A percentile compares a stretch with the other conserved stretches of the same genome.
phyloP scores from a whole-genome alignment of 2,113 vertebrate genomes.

The Cyanoramphus novaezelandiae region DNA sequence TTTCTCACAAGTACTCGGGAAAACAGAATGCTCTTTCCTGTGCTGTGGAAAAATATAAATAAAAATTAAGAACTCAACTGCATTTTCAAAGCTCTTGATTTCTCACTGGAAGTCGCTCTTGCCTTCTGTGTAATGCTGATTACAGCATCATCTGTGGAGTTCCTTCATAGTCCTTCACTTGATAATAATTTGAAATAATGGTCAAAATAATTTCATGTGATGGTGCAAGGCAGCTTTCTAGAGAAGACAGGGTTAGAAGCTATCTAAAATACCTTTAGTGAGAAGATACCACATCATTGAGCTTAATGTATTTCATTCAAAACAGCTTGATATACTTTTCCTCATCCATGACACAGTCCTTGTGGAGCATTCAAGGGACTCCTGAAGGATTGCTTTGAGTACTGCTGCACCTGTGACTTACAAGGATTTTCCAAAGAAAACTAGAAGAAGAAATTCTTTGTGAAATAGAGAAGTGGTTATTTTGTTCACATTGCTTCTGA shows the following conservation, averaged over 20 bases:
- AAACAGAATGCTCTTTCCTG: rapidly evolving
- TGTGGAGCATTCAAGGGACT: background rate
- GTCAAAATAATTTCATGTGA: background rate
- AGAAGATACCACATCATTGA: background rate
- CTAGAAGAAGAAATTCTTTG: background rate
- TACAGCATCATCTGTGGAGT: background rate
- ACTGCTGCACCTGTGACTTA: rapidly evolving
- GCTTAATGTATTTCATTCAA: background rate
- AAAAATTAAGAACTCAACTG: background rate
- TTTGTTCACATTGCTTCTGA: background rate
- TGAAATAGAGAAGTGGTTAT: background rate
- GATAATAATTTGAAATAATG: background rate
- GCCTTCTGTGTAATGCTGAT: background rate
- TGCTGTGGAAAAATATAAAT: background rate
- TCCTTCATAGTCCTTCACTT: background rate
- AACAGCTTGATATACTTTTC: background rate
- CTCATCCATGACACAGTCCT: background rate
- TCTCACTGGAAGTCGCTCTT: background rate
- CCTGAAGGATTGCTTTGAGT: background rate
- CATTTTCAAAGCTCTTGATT: background rate
- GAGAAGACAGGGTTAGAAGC: background rate
- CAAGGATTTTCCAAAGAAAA: background rate
- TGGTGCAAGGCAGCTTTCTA: background rate
- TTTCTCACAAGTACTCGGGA: background rate
- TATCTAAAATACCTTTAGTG: background rate